Base-by-base conservation (phyloP, 2,113 vertebrate genomes). In the Microcebus griseorufus region DNA sequence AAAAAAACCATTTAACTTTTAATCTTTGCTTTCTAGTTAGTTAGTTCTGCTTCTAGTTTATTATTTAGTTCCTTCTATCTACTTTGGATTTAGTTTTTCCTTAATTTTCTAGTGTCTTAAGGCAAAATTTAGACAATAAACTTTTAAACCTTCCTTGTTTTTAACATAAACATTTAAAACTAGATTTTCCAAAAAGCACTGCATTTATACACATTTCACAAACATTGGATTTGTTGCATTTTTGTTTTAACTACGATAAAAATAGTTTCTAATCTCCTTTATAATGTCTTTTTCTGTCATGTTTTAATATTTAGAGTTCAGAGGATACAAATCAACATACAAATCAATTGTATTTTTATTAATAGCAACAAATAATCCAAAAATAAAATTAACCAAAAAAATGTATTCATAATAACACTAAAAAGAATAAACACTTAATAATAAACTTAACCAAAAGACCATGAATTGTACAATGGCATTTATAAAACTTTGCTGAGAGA, bases 301-400 rank as follows among this genome's bases (percentile, higher is more conserved):
- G 29, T 88, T 93, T 95, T 93, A 93, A 62, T 42, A 42, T 65
- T 97, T 76, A 91, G 80, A 53, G 62, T 45, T 83, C 20, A 84
- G 34, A 60, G 62, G 55, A 88, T 88, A 14, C 27, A 45, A 73
- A 45, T 32, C 80, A 72, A 20, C 51, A 60, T 14, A 16, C 17
- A 39, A 87, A 39, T 67, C 69, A 64, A 64, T 37, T 64, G 25
- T n/a, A 37, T 37, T 90, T 96, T 70, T 70, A 80, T 60, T 69
- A 93, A 82, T 27, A 95, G 27, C 9, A 88, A 51, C 7, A 73
- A 39, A 37, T 69, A 64, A 92, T 42, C 6, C 37, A 22, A 53
- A 83, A 88, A 51, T 73, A 9, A 94, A 88, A 88, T 94, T 78
- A 58, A 88, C 27, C 53, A 82, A 82, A 87, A 82, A 45, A 79